Evolutionary conservation across 2,888 invertebrate species (phyloP), one percentile per base, ranked within the genome.

Genomic region (Lycia hirtaria): DNA sequence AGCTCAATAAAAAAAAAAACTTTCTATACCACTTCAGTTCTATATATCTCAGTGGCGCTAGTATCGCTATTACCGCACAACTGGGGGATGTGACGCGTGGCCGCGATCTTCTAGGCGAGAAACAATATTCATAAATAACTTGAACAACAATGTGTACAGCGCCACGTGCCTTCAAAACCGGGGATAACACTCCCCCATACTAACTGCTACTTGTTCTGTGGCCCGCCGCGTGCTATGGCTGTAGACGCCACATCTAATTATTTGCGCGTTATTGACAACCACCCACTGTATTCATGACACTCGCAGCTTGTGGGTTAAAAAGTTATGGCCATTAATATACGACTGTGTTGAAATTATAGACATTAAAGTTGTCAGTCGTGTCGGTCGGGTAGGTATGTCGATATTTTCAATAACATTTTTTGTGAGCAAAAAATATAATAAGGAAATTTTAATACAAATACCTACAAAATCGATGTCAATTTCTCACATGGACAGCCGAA

Each of bases 41-140:
- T 5, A 14, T 24, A 33, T 40, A 5, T 12, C 14, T 9, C 7
- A 12, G 12, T 40, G 22, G 14, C 24, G 10, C 40, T 15, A 35
- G 35, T 15, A n/a, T 40, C 24, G 20, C 3, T 14, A 19, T 33
- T 28, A 37, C 30, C 37, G 22, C 17, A 10, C n/a, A 26, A 37
- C 14, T 37, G 26, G 15, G 56, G 56, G 45, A n/a, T 51, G 51
- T 19, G 20, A 55, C 85, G 74, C 87, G 87, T 84, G 87, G 60
- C 81, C 60, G 48, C 78, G 80, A 82, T 83, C 75, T 76, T 74
- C 30, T 69, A 70, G 63, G 69, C 69, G 74, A 71, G 73, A 77
- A 83, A 87, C 87, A 83, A 88, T 90, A 88, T 89, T 87, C 91
- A 91, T 91, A 91, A 91, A 90, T 90, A 89, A 88, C 80, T 73